Base-by-base conservation (phyloP, 2,888 invertebrate genomes). In the Dinocampus coccinellae region DNA sequence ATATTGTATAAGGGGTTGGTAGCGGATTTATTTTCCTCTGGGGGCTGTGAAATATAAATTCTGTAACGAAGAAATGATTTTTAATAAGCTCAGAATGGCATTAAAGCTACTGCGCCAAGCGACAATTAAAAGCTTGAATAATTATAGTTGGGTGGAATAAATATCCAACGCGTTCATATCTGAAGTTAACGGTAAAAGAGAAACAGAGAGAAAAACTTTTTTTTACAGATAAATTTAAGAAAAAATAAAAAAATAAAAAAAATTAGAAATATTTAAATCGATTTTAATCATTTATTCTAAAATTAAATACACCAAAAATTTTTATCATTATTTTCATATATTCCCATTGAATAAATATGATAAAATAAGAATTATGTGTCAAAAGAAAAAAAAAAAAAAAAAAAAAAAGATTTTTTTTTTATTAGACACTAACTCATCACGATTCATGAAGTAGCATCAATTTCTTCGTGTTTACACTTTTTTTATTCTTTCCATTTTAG, bases 131-230 rank as follows among this genome's bases (percentile, higher is more conserved):
- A 24, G 34, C 36, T 53, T 34, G 22, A 34, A 52, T 62, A 69
- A 69, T 69, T 55, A 39, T 39, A 22, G 26, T 53, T 55, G 52
- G 60, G 29, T 24, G 53, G 22, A 69, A 62, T 69, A 69, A 69
- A 69, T 69, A 63, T 62, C 55, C 22, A 29, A n/a, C 16, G 13
- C 47, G 16, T 22, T 34, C 52, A 33, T n/a, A 22, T 57, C 11
- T 29, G 4, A 10, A 57, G 24, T 55, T 22, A 10, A 34, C n/a
- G 22, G 36, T 13, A 57, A 16, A 26, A 3, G 24, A 60, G 47
- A 24, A 62, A 60, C 29, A 33, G 24, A 67, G 42, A 7, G 60
- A 42, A n/a, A n/a, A n/a, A n/a, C n/a, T n/a, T n/a, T n/a, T n/a
- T n/a, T n/a, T n/a, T n/a, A n/a, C n/a, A n/a, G 39, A 47, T 13